Base-by-base conservation (phyloP, 2,797 vertebrate species). In the Triplophysa bombifrons region DNA sequence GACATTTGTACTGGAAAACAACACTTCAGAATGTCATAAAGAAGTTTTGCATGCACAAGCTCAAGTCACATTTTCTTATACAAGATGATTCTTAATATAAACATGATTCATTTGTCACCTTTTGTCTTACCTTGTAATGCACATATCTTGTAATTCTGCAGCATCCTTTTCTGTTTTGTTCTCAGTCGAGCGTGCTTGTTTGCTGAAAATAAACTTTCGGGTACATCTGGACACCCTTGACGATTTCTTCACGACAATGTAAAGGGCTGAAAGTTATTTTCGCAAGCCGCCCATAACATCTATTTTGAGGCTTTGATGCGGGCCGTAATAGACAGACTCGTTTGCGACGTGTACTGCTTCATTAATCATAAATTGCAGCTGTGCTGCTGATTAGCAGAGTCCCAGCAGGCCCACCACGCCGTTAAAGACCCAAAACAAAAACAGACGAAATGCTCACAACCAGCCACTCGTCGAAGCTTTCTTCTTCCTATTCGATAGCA, bases 341-440 rank as follows among this genome's bases (percentile, higher is more conserved):
- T 83, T 72, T 76, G 74, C n/a, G 3, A 79, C 63, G 74, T 74
- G 78, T 38, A 82, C 27, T 67, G 58, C 14, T 63, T 86, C 61
- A 70, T 78, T 83, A 87, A 84, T 82, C 75, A 77, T 82, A 80
- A 79, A 81, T 64, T 85, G 69, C 83, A 85, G 56, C 25, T 65
- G 67, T 64, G 70, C 25, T 14, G 30, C 74, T 58, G 68, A 83
- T 83, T 84, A 76, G 55, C 27, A 55, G 48, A 30, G 44, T 72
- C 78, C 72, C 67, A 58, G 25, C 30, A 79, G 66, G 74, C 27
- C 63, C 53, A 55, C 75, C 72, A 58, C 17, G 11, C 60, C 44
- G 63, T 60, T 63, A 25, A 73, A 74, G 61, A 64, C 60, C 86
- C 64, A 81, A 85, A 82, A 61, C 66, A 81, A 75, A 83, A 81